Evolutionary conservation across 2,113 vertebrate genomes (phyloP).

Genomic region (Speoplatyrhinus poulsoni): DNA sequence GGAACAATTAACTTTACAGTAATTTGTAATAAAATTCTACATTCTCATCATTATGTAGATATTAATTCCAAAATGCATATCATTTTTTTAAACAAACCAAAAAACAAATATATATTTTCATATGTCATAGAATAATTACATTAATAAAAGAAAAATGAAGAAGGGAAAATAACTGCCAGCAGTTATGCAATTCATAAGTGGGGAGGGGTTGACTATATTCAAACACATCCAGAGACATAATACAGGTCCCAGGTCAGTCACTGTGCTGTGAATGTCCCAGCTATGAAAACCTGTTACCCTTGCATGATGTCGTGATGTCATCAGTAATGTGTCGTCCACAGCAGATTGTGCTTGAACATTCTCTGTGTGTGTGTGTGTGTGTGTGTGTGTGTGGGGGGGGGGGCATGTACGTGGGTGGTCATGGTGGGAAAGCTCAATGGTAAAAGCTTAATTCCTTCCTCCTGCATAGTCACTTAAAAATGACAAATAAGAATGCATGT

Average conservation of each 20-base stretch:
- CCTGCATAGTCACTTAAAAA: constrained; percentile 5
- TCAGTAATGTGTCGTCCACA: background rate
- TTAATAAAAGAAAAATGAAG: too few relatives aligned
- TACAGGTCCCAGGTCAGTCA: background rate
- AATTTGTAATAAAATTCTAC: too few relatives aligned
- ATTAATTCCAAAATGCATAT: too few relatives aligned
- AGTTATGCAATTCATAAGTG: too few relatives aligned
- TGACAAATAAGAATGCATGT: background rate
- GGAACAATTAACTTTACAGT: too few relatives aligned
- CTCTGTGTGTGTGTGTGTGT: background rate
- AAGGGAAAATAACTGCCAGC: too few relatives aligned
- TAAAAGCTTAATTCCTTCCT: constrained; percentile 27
- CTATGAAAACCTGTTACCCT: background rate
- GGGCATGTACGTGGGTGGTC: constrained; percentile 7
- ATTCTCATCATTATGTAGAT: too few relatives aligned
- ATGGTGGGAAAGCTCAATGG: constrained; percentile 15
- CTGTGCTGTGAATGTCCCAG: background rate
- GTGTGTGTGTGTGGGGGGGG: too few relatives aligned
- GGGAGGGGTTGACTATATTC: too few relatives aligned
- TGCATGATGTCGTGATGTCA: background rate
- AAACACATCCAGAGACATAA: background rate
- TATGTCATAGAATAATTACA: too few relatives aligned
- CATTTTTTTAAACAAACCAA: too few relatives aligned
- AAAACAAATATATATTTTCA: too few relatives aligned
- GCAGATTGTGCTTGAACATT: background rate